phyloP scores from a whole-genome alignment of 2,888 invertebrate genomes.

The Leucophora obtusa region DNA sequence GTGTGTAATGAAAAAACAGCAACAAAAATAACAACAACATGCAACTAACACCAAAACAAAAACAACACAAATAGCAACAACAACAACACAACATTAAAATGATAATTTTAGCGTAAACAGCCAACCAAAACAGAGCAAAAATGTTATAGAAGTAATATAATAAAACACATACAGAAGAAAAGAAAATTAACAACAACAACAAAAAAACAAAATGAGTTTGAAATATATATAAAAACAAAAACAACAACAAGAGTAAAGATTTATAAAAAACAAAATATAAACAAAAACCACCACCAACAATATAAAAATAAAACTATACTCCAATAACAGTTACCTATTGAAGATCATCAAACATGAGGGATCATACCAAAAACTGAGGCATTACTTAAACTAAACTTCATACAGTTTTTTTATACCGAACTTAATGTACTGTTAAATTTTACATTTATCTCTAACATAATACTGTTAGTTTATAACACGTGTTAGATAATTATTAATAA shows the following conservation, averaged over 20 bases:
- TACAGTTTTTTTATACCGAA: too few relatives aligned
- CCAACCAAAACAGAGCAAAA: slow-evolving; percentile 65
- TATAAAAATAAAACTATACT: slow-evolving; percentile 41
- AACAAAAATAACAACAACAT: slow-evolving; percentile 20
- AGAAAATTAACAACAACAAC: slow-evolving; percentile 38
- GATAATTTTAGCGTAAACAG: slow-evolving; percentile 61
- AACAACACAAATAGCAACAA: slow-evolving; percentile 15
- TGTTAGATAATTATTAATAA: too few relatives aligned
- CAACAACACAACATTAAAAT: slow-evolving; percentile 53
- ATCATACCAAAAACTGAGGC: not conserved
- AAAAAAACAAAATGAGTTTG: slow-evolving; percentile 57
- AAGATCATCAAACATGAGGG: slow-evolving; percentile 48
- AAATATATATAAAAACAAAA: slow-evolving; percentile 42
- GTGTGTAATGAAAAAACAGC: slow-evolving; percentile 49
- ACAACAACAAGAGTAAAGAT: slow-evolving; percentile 16
- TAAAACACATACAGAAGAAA: slow-evolving; percentile 28
- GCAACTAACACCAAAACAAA: slow-evolving; percentile 41
- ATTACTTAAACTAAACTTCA: too few relatives aligned
- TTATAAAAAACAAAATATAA: slow-evolving; percentile 41
- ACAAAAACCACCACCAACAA: slow-evolving; percentile 52
- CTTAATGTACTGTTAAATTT: not conserved
- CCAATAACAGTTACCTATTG: slow-evolving; percentile 57
- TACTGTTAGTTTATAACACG: too few relatives aligned
- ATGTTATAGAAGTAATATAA: slow-evolving; percentile 52
- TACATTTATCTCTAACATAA: too few relatives aligned